phyloP scores from a whole-genome alignment of 1,140 invertebrate genomes.

The Cataglyphis hispanica region DNA sequence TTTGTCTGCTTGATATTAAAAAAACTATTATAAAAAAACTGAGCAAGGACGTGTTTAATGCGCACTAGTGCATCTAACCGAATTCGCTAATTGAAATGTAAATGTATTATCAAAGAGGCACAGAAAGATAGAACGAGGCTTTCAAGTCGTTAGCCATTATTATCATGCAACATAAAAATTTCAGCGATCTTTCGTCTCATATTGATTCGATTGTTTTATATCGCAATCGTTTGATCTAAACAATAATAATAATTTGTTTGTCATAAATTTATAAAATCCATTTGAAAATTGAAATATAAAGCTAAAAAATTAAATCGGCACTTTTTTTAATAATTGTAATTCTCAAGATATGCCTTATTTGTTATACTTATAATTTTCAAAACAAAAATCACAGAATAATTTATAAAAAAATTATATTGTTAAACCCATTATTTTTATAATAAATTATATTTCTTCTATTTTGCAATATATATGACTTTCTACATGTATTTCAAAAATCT shows the following conservation, averaged over 20 bases:
- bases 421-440: background rate
- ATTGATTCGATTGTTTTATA: background rate
- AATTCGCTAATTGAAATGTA: no score
- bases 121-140: background rate
- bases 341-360: background rate
- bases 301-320: background rate
- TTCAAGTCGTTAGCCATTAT: background rate
- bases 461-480: background rate
- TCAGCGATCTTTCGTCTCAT: background rate
- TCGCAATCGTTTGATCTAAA: background rate
- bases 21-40: no score
- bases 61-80: no score
- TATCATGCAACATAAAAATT: background rate
- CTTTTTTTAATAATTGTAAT: background rate
- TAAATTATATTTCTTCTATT: conserved; percentile 1
- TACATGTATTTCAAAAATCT: no score
- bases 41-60: no score
- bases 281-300: background rate
- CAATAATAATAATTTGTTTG: background rate
- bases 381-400: background rate
- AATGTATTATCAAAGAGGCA: background rate
- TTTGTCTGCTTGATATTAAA: no score
- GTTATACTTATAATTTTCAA: background rate
- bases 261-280: background rate
- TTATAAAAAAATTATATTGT: background rate